phyloP scores from a whole-genome alignment of 2,113 vertebrate genomes.

The Ibidorhyncha struthersii region DNA sequence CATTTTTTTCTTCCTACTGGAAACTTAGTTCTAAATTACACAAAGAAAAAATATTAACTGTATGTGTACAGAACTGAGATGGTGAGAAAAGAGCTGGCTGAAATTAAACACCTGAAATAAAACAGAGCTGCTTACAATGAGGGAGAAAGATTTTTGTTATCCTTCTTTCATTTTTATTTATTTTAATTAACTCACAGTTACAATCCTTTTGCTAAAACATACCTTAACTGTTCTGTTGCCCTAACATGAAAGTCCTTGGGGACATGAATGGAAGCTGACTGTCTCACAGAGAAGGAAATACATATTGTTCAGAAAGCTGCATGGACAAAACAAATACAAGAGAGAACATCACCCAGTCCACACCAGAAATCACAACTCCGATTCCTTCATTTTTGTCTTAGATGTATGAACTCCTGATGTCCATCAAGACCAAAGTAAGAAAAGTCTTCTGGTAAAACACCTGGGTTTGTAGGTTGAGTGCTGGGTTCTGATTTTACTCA shows the following conservation, averaged over 20 bases:
- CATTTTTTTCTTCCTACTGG: constrained; percentile 17
- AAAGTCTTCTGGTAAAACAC: neutral
- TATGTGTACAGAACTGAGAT: neutral
- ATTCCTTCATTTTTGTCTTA: neutral
- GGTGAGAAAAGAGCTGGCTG: neutral
- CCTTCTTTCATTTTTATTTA: neutral
- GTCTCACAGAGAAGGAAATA: neutral
- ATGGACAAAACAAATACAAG: fast-evolving
- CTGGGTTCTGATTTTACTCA: neutral
- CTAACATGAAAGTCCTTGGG: neutral
- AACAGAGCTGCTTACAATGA: neutral
- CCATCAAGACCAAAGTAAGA: neutral
- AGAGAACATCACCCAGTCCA: fast-evolving
- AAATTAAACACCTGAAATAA: neutral
- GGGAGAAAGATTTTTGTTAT: neutral
- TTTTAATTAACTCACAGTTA: neutral
- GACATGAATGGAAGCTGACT: neutral
- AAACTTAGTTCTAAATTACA: constrained; percentile 16
- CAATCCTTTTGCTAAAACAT: neutral
- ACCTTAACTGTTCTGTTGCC: neutral
- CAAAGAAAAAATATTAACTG: constrained; percentile 14
- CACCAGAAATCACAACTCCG: neutral
- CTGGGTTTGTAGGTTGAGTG: neutral
- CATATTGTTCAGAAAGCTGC: neutral
- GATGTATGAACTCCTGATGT: neutral